Base-by-base conservation (phyloP, 2,888 invertebrate species). In the Lissocephala sabroskyi region DNA sequence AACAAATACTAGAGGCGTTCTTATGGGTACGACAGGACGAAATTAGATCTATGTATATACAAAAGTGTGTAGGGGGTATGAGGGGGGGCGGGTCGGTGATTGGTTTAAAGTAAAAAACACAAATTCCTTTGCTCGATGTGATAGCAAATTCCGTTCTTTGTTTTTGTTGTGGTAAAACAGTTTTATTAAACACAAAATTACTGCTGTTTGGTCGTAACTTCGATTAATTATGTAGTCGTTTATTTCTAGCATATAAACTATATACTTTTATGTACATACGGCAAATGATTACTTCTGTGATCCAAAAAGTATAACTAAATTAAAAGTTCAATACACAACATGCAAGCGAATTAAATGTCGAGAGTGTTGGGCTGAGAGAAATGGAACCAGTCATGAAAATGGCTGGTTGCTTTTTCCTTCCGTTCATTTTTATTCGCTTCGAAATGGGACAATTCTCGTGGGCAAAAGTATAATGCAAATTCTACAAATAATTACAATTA, bases 171-270 rank as follows among this genome's bases (percentile, higher is more conserved):
- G 48, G 47, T 56, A 56, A 59, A n/a, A 63, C 45, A 59, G 62
- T 59, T 62, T 68, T 68, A 68, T 74, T 68, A 70, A 68, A 74
- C 64, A 68, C 70, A 74, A 61, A n/a, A 58, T 74, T 68, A 70
- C 75, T 74, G 58, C 66, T 65, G 52, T 53, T 30, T 57, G 41
- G 46, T 52, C 49, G 50, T 56, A 41, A 55, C 13, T 32, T 41
- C 49, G 33, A 50, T 26, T 26, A 50, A 29, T n/a, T 52, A 42
- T 47, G 28, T 43, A 32, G 41, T 14, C 53, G 45, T 54, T 32
- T 45, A 52, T 43, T 58, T 46, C 52, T n/a, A n/a, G n/a, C n/a
- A 70, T 50, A 54, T 52, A 60, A 66, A 60, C 67, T 68, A 68
- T 54, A 58, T 57, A 57, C 52, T 41, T 67, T 74, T 74, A 67